Evolutionary conservation across 2,888 invertebrate species (phyloP).

Genomic region (Metopia argyrocephala): DNA sequence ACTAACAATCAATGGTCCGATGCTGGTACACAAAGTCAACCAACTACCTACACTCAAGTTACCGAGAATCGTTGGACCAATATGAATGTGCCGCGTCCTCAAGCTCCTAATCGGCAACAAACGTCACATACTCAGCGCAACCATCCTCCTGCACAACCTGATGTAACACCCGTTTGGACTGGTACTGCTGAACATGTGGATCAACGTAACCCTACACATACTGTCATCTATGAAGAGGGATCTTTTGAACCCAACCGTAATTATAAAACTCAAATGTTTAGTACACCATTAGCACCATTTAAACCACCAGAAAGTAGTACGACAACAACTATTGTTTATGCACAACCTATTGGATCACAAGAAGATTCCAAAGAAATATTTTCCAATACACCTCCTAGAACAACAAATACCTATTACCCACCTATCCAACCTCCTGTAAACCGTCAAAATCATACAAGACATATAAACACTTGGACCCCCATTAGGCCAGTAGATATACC

Average conservation of each 20-base stretch:
- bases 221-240: constrained; percentile 71
- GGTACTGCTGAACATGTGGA: constrained; percentile 67
- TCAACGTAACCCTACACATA: constrained; percentile 68
- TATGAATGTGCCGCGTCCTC: constrained; percentile 75
- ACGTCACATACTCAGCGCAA: constrained; percentile 4
- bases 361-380: constrained; percentile 68
- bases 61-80: constrained; percentile 72
- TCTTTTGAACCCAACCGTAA: constrained; percentile 75
- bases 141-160: constrained; percentile 10
- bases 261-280: constrained; percentile 69
- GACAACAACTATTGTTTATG: constrained; percentile 69
- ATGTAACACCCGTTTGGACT: constrained; percentile 64
- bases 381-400: constrained; percentile 52
- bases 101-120: constrained; percentile 48
- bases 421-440: constrained; percentile 1
- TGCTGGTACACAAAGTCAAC: constrained; percentile 56
- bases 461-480: constrained; percentile 57
- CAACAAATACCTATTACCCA: constrained; percentile 43
- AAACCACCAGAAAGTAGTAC: constrained; percentile 51
- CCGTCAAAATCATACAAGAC: constrained; percentile 69
- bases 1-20: constrained; percentile 52
- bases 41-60: constrained; percentile 35
- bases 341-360: constrained; percentile 72
- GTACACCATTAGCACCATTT: constrained; percentile 72
- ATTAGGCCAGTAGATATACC: constrained; percentile 34